phyloP scores from a whole-genome alignment of 2,888 invertebrate genomes.

The Melanargia galathea region DNA sequence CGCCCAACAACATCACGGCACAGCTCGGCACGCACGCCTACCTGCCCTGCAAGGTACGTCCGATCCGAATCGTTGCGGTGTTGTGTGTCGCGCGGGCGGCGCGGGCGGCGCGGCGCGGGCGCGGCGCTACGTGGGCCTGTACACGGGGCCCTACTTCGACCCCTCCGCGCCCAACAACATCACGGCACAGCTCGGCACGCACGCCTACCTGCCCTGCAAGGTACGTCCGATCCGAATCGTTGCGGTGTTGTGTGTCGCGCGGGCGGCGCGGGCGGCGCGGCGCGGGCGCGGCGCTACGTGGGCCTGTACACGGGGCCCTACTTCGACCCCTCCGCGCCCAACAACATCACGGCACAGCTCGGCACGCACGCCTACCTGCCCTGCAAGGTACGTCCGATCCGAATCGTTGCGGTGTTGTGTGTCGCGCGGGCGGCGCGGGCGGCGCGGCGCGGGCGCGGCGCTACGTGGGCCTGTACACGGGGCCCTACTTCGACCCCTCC shows the following conservation, averaged over 20 bases:
- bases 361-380: conserved; percentile 95
- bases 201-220: no score
- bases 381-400: conserved; percentile 85
- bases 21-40: conserved; percentile 96
- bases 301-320: conserved; percentile 92
- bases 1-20: conserved; percentile 93
- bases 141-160: no score
- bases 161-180: no score
- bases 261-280: not conserved
- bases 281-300: conserved; percentile 85
- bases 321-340: conserved; percentile 91
- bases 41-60: conserved; percentile 90
- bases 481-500: no score
- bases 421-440: no score
- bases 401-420: not conserved
- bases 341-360: conserved; percentile 94
- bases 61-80: not conserved
- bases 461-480: not conserved
- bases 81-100: not conserved
- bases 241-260: not conserved
- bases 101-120: not conserved
- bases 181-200: no score
- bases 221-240: no score
- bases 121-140: not conserved
- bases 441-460: no score